phyloP scores from a whole-genome alignment of 2,797 vertebrate genomes.

The Sphenodon punctatus region DNA sequence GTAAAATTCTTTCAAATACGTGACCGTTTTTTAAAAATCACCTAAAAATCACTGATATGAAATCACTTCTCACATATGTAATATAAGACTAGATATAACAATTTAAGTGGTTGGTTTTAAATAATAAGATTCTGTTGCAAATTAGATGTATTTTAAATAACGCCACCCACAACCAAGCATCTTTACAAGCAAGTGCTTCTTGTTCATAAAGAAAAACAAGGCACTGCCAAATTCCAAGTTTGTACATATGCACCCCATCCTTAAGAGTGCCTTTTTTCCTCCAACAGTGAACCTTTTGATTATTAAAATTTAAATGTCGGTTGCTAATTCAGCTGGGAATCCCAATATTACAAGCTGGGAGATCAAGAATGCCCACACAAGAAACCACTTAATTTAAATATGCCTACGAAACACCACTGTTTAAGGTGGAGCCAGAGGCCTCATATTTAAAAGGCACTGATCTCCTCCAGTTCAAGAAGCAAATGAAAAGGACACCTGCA shows the following conservation, averaged over 20 bases:
- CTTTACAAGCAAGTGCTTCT: neutral
- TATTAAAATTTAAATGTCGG: slow-evolving; percentile 2
- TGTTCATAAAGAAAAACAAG: neutral
- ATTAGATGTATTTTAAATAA: no score
- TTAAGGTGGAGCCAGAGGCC: slow-evolving; percentile 9
- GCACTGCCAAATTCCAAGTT: neutral
- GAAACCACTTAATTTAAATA: slow-evolving; percentile 24
- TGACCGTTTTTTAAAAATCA: neutral
- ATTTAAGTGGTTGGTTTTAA: no score
- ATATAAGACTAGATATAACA: no score
- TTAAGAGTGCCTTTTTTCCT: neutral
- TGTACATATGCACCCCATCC: neutral
- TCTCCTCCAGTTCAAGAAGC: neutral
- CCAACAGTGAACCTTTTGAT: neutral
- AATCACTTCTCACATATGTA: no score
- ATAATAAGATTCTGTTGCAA: no score
- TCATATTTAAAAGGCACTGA: slow-evolving; percentile 26
- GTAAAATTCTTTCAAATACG: neutral
- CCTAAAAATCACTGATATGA: neutral
- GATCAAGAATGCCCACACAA: neutral
- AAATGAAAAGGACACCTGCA: neutral
- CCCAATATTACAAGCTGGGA: neutral
- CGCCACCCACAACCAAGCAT: no score
- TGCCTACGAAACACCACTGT: neutral
- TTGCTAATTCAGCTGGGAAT: slow-evolving; percentile 5